phyloP scores from a whole-genome alignment of 2,113 vertebrate species.

The Pimephales promelas region DNA sequence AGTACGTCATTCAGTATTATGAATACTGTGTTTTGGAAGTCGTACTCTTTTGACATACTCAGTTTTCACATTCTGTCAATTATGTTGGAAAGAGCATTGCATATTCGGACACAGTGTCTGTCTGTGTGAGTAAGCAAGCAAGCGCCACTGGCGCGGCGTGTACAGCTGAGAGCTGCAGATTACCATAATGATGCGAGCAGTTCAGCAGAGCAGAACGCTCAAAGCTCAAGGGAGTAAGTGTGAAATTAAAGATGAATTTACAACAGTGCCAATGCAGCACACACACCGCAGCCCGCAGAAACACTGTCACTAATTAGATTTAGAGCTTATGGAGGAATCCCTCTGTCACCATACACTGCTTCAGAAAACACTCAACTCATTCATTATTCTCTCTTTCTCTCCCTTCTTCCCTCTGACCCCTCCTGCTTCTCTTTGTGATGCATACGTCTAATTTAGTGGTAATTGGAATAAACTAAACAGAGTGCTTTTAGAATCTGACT shows the following conservation, averaged over 20 bases:
- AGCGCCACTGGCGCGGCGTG: slow-evolving; percentile 33
- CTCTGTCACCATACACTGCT: slow-evolving; percentile 45
- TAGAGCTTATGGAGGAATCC: slow-evolving; percentile 55
- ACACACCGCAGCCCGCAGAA: slow-evolving; percentile 40
- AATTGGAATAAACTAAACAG: slow-evolving; percentile 11
- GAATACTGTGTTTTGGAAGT: neutral
- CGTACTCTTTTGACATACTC: neutral
- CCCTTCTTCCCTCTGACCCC: neutral
- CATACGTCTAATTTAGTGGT: slow-evolving; percentile 21
- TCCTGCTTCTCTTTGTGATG: slow-evolving; percentile 21
- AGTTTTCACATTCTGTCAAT: neutral
- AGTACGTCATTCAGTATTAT: neutral
- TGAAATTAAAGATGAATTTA: slow-evolving; percentile 75
- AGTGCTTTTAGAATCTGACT: slow-evolving; percentile 13
- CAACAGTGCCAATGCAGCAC: slow-evolving; percentile 60
- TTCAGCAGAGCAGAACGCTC: slow-evolving; percentile 69
- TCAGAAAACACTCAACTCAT: slow-evolving; percentile 30
- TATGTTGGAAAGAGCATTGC: neutral
- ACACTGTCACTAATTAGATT: slow-evolving; percentile 64
- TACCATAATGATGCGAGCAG: slow-evolving; percentile 74
- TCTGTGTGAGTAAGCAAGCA: neutral
- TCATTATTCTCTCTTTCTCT: slow-evolving; percentile 35
- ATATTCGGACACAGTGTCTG: neutral
- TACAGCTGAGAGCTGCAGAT: slow-evolving; percentile 68
- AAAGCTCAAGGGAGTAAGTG: slow-evolving; percentile 69